A percentile compares a stretch with the other conserved stretches of the same genome.
Evolutionary conservation across 2,113 vertebrate species (phyloP).

Genomic region (Oreochromis aureus): DNA sequence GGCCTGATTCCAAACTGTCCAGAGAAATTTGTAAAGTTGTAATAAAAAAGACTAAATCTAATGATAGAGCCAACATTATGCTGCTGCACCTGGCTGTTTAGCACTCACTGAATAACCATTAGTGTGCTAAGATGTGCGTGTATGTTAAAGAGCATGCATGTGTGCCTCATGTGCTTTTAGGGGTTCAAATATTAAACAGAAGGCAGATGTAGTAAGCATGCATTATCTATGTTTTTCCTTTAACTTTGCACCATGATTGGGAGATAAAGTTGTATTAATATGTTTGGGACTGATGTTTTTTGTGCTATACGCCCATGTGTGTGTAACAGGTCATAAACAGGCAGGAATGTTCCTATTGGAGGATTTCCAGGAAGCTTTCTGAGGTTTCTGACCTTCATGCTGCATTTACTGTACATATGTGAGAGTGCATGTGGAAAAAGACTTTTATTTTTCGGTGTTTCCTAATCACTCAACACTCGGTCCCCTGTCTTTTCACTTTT

Average conservation of each 20-base stretch:
- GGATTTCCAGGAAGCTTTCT: slow-evolving; percentile 56
- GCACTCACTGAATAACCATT: slow-evolving; percentile 13
- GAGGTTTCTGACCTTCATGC: slow-evolving; percentile 60
- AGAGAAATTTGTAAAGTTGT: slow-evolving; percentile 32
- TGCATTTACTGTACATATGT: slow-evolving; percentile 52
- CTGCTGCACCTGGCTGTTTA: slow-evolving; percentile 37
- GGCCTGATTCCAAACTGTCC: slow-evolving; percentile 41
- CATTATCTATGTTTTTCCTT: neutral
- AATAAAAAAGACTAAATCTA: slow-evolving; percentile 21
- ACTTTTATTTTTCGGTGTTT: slow-evolving; percentile 24
- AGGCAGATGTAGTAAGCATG: slow-evolving; percentile 7
- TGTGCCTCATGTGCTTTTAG: neutral
- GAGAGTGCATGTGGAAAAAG: slow-evolving; percentile 23
- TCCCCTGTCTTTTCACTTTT: neutral
- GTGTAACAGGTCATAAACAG: slow-evolving; percentile 71
- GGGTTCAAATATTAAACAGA: slow-evolving; percentile 11
- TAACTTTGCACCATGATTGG: neutral
- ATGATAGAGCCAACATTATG: slow-evolving; percentile 9
- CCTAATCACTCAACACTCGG: slow-evolving; percentile 25
- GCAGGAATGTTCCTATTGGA: slow-evolving; percentile 72
- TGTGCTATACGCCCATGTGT: slow-evolving; percentile 24
- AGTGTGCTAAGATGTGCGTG: neutral
- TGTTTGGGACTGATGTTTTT: slow-evolving; percentile 41
- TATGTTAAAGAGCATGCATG: neutral
- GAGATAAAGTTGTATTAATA: slow-evolving; percentile 28